Evolutionary conservation across 92 coral and sea anemone genomes (phyloP), one percentile per base, ranked within the genome.

Genomic region (Anthopleura xanthogrammica): DNA sequence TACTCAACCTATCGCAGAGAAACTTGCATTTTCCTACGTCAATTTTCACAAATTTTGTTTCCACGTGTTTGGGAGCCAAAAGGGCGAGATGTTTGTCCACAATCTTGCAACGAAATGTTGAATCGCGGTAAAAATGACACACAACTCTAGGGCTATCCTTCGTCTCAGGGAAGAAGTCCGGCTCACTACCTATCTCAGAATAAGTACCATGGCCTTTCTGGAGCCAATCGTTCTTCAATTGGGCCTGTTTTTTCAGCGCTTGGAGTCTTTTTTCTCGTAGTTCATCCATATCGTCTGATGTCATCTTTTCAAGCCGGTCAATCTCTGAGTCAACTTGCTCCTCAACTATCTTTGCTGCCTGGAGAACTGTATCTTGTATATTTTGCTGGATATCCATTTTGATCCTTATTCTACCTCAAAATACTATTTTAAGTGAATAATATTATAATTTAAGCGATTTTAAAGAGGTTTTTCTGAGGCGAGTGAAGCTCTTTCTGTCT

Each of bases 281-380:
- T 13, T 88, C 93, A 62, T 97, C 99, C 79, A 97, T 70, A 74
- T 97, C 99, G 58, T 97, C 99, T 17, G 87, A 77, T 24, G 95
- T 94, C 93, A 97, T 90, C 78, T 93, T 87, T 24, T 97, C 99
- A 12, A 97, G 87, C 64, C 91, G 90, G 41, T 92, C 92, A 22
- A 97, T 87, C 87, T 97, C 99, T n/a, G 99, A 83, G 79, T 97
- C 99, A 16, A 97, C 86, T 77, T 97, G 99, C 41, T 94, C 98
- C 83, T 97, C 99, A 80, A 97, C 89, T 72, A 91, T 70, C 75
- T 91, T 92, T 2, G 99, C 83, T 12, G 99, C 98, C 85, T 97
- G 93, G 55, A 97, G 91, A 66, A 97, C 87, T 43, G 95, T 90
- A 72, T 88, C 91, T 68, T 94, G 94, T 75, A 97, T 89, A 22